A percentile compares a stretch with the other conserved stretches of the same genome.
Evolutionary conservation across 2,888 invertebrate genomes (phyloP).

Genomic region (Dicycla oo): DNA sequence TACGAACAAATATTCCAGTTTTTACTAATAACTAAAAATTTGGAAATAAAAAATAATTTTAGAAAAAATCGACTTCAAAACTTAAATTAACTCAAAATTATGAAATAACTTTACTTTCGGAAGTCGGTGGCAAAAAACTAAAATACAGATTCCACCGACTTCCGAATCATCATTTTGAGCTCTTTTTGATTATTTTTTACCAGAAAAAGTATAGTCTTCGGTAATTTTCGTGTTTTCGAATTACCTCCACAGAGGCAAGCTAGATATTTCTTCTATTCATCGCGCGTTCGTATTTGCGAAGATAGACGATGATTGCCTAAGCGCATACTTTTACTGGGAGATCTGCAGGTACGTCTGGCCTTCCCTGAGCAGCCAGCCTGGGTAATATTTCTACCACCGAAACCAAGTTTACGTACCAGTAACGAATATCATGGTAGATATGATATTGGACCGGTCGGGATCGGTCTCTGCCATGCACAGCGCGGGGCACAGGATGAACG

Average conservation of each 20-base stretch:
- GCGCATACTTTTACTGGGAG: neutral
- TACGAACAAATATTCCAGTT: too few species aligned
- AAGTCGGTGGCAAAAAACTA: too few species aligned
- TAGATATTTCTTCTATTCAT: neutral
- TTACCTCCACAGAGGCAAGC: neutral
- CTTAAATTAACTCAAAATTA: too few species aligned
- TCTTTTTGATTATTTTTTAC: too few species aligned
- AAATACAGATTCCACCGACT: too few species aligned
- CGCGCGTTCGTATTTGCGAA: too few species aligned
- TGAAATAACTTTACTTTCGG: too few species aligned
- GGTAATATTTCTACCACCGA: neutral
- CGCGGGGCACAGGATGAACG: slow-evolving; percentile 95
- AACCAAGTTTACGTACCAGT: slow-evolving; percentile 84
- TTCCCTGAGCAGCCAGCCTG: neutral
- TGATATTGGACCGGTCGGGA: slow-evolving; percentile 93
- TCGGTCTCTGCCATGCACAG: slow-evolving; percentile 94
- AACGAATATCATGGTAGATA: slow-evolving; percentile 95
- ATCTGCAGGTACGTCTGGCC: neutral
- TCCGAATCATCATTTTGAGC: too few species aligned
- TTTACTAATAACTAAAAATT: too few species aligned
- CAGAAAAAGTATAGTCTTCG: neutral
- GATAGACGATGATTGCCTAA: neutral
- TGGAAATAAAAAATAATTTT: too few species aligned
- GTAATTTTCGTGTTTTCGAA: neutral
- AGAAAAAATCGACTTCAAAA: too few species aligned